Evolutionary conservation across 2,797 vertebrate species (phyloP).

Genomic region (Coilia nasus): DNA sequence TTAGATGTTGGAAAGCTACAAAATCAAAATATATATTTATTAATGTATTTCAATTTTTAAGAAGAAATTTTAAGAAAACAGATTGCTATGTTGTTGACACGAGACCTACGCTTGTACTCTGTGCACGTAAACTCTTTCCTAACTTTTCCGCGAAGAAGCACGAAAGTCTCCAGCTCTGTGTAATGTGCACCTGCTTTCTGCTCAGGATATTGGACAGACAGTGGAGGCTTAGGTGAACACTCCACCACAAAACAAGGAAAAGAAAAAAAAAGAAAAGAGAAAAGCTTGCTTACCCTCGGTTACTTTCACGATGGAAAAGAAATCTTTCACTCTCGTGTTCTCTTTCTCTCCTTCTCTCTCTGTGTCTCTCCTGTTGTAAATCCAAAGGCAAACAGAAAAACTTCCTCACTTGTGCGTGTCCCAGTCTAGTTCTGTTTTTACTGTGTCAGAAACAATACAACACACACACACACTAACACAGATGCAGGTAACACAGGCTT

Average conservation of each 20-base stretch:
- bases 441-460: conserved; percentile 41
- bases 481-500: not conserved
- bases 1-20: not conserved
- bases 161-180: not conserved
- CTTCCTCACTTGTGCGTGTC: conserved; percentile 29
- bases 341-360: not conserved
- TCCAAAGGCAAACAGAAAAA: conserved; percentile 56
- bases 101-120: not conserved
- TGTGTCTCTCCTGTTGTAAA: conserved; percentile 53
- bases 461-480: not conserved
- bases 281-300: conserved; percentile 63
- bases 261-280: not conserved
- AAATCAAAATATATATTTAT: not conserved
- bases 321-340: conserved; percentile 29
- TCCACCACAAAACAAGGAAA: not conserved
- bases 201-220: conserved; percentile 25
- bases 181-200: conserved; percentile 48
- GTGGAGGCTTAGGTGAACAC: conserved; percentile 16
- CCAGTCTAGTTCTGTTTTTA: not conserved
- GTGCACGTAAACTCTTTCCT: not conserved
- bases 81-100: no score
- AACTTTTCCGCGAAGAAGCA: not conserved
- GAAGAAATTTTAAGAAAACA: no score
- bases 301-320: conserved; percentile 47
- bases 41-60: not conserved